phyloP scores from a whole-genome alignment of 2,113 vertebrate genomes.

The Syngnathus scovelli region DNA sequence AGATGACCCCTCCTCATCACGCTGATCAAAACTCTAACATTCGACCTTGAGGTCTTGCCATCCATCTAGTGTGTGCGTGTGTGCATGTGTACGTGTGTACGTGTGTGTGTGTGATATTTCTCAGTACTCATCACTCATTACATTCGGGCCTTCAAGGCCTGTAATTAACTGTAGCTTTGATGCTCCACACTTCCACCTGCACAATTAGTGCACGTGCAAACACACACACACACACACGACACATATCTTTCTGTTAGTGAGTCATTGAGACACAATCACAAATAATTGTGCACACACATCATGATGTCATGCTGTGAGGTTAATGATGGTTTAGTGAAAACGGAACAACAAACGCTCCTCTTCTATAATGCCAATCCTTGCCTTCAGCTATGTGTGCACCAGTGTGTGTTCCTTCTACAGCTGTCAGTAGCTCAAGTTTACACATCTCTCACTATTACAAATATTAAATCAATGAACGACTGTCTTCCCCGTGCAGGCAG shows the following conservation, averaged over 20 bases:
- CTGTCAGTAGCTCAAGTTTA: constrained; percentile 10
- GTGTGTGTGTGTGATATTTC: constrained; percentile 11
- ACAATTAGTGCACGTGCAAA: constrained; percentile 41
- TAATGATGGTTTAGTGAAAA: constrained; percentile 40
- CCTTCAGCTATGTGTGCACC: not conserved
- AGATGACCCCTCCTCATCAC: not conserved
- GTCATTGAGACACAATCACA: constrained; percentile 16
- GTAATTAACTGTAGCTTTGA: constrained; percentile 62
- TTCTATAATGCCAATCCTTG: constrained; percentile 17
- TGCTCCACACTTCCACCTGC: constrained; percentile 33
- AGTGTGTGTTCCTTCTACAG: not conserved
- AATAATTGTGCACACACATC: constrained; percentile 11
- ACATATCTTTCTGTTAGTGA: constrained; percentile 15
- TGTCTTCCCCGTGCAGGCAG: constrained; percentile 13
- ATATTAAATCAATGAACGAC: constrained; percentile 37
- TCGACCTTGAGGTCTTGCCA: constrained; percentile 35
- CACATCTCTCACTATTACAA: not conserved
- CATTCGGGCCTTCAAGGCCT: constrained; percentile 45
- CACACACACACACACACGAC: not conserved
- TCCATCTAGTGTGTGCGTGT: constrained; percentile 15
- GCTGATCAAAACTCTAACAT: constrained; percentile 7
- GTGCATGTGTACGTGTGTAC: not conserved
- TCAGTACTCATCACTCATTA: constrained; percentile 47
- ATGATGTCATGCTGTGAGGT: constrained; percentile 17
- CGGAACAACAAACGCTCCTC: constrained; percentile 20